phyloP scores from a whole-genome alignment of 2,888 invertebrate species.

The Drosophila flavopinicola region DNA sequence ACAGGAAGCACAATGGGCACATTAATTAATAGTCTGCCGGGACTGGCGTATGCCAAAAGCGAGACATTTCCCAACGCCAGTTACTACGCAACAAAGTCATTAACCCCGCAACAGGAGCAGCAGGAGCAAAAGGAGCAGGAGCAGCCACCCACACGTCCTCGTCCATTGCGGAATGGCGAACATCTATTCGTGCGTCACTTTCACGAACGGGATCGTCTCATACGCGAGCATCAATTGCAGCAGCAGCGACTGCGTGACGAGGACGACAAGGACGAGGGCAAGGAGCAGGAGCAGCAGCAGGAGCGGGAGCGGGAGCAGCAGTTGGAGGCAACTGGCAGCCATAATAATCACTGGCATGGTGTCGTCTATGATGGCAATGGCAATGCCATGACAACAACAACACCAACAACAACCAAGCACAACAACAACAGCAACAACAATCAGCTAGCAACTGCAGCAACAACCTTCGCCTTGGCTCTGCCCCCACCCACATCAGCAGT shows the following conservation, averaged over 20 bases:
- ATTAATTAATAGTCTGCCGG: slow-evolving; percentile 66
- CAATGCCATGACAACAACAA: slow-evolving; percentile 54
- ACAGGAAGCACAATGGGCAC: slow-evolving; percentile 49
- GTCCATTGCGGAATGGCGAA: slow-evolving; percentile 65
- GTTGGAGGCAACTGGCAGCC: slow-evolving; percentile 52
- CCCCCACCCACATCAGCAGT: neutral
- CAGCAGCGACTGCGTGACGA: slow-evolving; percentile 77
- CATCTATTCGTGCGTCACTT: slow-evolving; percentile 83
- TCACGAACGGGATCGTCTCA: slow-evolving; percentile 84
- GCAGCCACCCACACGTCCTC: slow-evolving; percentile 49
- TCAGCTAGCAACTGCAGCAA: slow-evolving; percentile 11
- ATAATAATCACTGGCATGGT: slow-evolving; percentile 77
- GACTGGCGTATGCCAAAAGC: slow-evolving; percentile 41
- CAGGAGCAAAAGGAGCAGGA: slow-evolving; percentile 31
- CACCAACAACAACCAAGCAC: slow-evolving; percentile 36
- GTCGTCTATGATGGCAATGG: slow-evolving; percentile 68
- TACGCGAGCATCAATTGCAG: slow-evolving; percentile 84
- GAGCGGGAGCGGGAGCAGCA: slow-evolving; percentile 25
- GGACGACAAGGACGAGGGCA: slow-evolving; percentile 13
- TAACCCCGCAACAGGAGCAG: slow-evolving; percentile 69
- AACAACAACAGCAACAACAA: slow-evolving; percentile 6
- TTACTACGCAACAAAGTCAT: slow-evolving; percentile 71
- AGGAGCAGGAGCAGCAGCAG: slow-evolving; percentile 20
- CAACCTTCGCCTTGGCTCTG: slow-evolving; percentile 6
- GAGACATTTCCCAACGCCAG: slow-evolving; percentile 55